Evolutionary conservation across 2,113 vertebrate species (phyloP).

Genomic region (Nettapus auritus): DNA sequence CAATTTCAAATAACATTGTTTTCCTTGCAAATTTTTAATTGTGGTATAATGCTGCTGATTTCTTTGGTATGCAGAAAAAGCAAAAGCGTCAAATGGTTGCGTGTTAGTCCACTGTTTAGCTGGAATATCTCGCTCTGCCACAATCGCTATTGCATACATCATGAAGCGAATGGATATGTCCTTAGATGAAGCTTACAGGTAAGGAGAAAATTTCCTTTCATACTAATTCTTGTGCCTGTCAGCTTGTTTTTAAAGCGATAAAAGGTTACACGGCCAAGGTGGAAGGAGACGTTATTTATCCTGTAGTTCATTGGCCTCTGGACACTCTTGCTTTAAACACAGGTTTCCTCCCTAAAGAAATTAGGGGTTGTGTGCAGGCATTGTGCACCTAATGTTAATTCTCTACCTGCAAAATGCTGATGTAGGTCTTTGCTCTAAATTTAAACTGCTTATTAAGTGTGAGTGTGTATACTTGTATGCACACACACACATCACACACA

Average conservation of each 20-base stretch:
- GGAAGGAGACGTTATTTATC: neutral
- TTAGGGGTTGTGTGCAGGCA: neutral
- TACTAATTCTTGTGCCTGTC: neutral
- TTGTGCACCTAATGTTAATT: neutral
- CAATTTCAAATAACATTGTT: neutral
- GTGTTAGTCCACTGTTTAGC: conserved; percentile 84
- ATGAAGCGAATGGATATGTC: conserved; percentile 88
- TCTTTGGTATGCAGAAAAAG: conserved; percentile 83
- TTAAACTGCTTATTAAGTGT: neutral
- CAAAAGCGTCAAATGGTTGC: conserved; percentile 85
- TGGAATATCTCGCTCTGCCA: conserved; percentile 84
- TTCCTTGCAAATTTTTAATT: neutral
- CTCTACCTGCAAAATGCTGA: neutral
- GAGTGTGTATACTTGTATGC: too few relatives aligned
- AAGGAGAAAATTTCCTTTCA: neutral
- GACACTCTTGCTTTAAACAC: neutral
- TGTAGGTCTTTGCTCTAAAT: neutral
- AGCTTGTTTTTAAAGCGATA: neutral
- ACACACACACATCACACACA: fast-evolving
- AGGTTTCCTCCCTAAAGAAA: neutral
- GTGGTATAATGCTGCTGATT: neutral
- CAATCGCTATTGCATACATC: conserved; percentile 85
- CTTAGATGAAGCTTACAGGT: conserved; percentile 86
- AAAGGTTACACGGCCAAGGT: neutral
- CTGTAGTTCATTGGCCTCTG: neutral